phyloP scores from a whole-genome alignment of 1,140 invertebrate species.

The Bicyclus anynana region DNA sequence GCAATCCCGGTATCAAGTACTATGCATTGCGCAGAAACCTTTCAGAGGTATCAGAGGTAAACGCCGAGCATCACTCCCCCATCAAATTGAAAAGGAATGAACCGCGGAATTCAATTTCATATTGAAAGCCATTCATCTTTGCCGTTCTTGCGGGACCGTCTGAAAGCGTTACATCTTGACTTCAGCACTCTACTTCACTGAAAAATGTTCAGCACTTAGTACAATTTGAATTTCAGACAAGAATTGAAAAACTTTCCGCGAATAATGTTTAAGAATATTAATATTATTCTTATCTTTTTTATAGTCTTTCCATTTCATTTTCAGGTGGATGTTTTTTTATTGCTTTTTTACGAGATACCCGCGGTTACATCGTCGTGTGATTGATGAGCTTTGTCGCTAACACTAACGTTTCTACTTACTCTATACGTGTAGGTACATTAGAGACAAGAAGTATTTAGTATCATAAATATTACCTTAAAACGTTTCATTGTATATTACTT shows the following conservation, averaged over 20 bases:
- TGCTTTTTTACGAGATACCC: slow-evolving; percentile 23
- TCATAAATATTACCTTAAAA: no score
- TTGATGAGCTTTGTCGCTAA: slow-evolving; percentile 16
- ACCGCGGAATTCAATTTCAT: slow-evolving; percentile 81
- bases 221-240: slow-evolving; percentile 20
- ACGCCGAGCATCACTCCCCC: slow-evolving; percentile 57
- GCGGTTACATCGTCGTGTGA: slow-evolving; percentile 12
- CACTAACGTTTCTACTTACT: neutral
- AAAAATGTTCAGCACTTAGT: slow-evolving; percentile 53
- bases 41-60: slow-evolving; percentile 52
- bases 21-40: neutral
- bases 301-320: slow-evolving; percentile 22
- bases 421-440: no score
- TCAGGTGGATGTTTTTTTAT: slow-evolving; percentile 18
- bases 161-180: slow-evolving; percentile 69
- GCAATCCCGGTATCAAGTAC: neutral
- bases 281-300: slow-evolving; percentile 27
- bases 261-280: slow-evolving; percentile 24
- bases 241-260: slow-evolving; percentile 35
- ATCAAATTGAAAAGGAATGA: slow-evolving; percentile 80
- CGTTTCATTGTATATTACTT: no score
- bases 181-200: slow-evolving; percentile 58
- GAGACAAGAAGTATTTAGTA: no score
- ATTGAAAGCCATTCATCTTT: slow-evolving; percentile 79
- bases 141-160: slow-evolving; percentile 62